phyloP scores from a whole-genome alignment of 2,113 vertebrate species.

The Hiodon alosoides region DNA sequence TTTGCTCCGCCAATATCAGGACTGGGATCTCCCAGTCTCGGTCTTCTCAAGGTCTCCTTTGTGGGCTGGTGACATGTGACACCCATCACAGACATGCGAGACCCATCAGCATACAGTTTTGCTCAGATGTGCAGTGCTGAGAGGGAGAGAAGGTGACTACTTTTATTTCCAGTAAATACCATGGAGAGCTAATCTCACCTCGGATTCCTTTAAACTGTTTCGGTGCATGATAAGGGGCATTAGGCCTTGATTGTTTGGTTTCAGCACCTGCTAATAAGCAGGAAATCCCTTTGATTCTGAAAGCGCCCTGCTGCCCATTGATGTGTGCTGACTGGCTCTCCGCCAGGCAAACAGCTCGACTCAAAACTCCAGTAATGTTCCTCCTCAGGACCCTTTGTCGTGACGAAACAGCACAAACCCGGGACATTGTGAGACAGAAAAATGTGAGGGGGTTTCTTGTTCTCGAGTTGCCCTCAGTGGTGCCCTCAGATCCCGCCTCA shows the following conservation, averaged over 20 bases:
- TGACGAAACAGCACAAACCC: not conserved
- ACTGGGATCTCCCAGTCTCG: constrained; percentile 6
- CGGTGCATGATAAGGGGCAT: constrained; percentile 20
- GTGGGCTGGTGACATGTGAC: constrained; percentile 16
- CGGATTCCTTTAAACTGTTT: constrained; percentile 23
- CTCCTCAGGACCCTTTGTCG: not conserved
- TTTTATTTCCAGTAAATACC: constrained; percentile 22
- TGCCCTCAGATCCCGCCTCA: no score
- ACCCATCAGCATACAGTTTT: not conserved
- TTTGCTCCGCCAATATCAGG: constrained; percentile 11
- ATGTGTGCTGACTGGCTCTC: not conserved
- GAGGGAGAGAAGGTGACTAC: constrained; percentile 12
- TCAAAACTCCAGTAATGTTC: not conserved
- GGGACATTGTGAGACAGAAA: not conserved
- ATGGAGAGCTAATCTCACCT: constrained; percentile 7
- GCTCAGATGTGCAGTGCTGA: constrained; percentile 11
- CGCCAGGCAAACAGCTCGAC: constrained; percentile 17
- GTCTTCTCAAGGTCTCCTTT: constrained; percentile 18
- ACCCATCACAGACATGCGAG: not conserved
- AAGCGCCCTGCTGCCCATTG: no score
- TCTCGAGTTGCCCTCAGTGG: not conserved
- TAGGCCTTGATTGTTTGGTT: constrained; percentile 28
- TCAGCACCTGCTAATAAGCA: constrained; percentile 45
- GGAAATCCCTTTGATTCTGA: constrained; percentile 27
- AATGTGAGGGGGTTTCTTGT: not conserved